phyloP scores from a whole-genome alignment of 2,113 vertebrate species.

The Leucoraja erinaceus region DNA sequence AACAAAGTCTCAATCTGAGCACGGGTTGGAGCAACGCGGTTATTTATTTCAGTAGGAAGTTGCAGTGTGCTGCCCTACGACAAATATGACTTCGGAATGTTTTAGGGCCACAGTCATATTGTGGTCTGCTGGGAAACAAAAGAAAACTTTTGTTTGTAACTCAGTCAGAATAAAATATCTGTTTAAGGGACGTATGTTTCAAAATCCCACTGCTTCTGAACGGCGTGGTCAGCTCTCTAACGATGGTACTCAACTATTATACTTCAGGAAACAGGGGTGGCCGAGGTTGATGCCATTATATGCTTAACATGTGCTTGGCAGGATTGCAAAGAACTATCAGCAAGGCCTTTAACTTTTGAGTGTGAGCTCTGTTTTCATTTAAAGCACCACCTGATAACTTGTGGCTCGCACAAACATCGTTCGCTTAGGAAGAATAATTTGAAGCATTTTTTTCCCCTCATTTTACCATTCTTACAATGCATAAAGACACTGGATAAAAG shows the following conservation, averaged over 20 bases:
- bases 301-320: not conserved
- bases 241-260: not conserved
- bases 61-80: not conserved
- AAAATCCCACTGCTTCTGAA: not conserved
- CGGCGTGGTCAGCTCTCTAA: too few species aligned
- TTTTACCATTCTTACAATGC: not conserved
- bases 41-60: not conserved
- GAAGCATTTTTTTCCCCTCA: not conserved
- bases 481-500: not conserved
- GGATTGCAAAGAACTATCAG: not conserved
- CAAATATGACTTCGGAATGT: not conserved
- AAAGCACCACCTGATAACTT: not conserved
- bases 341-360: not conserved
- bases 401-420: not conserved
- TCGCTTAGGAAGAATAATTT: not conserved
- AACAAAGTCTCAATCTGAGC: not conserved
- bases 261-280: not conserved
- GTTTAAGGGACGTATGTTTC: not conserved
- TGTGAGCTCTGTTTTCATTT: not conserved
- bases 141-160: not conserved
- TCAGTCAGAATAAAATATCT: not conserved
- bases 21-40: not conserved
- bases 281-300: not conserved
- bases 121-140: not conserved
- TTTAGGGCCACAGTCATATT: not conserved